Percentiles rank a stretch among this genome's conserved stretches.
These are phyloP conservation scores for Panthera uncia DNA, from an alignment of 2,113 vertebrate species.

Conservation along the genomic window DNA sequence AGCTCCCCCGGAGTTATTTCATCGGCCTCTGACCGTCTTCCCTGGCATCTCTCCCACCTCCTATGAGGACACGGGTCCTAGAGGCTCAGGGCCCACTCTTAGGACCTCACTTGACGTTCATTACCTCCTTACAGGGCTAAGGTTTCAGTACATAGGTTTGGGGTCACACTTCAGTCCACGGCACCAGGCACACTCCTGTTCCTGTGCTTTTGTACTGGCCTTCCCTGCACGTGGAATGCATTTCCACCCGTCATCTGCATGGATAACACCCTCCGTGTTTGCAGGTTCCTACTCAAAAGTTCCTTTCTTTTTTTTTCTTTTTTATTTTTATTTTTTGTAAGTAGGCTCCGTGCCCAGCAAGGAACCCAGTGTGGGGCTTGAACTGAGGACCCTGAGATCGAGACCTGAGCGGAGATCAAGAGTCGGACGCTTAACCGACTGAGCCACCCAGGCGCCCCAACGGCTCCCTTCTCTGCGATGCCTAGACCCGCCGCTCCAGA, in stretches of 20 bases:
- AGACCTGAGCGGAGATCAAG: no score
- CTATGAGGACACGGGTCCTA: background rate
- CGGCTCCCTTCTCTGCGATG: background rate
- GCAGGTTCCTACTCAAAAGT: background rate
- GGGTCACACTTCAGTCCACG: background rate
- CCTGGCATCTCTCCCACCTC: background rate
- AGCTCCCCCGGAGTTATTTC: background rate
- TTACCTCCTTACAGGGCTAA: background rate
- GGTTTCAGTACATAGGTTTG: background rate
- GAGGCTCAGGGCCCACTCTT: background rate
- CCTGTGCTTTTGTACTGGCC: no score
- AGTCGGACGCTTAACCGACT: no score
- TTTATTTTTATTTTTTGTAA: no score
- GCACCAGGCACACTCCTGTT: rapidly evolving
- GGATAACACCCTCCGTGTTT: background rate
- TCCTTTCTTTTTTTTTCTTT: no score
- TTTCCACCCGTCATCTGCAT: no score
- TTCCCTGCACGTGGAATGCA: no score
- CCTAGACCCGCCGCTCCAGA: background rate
- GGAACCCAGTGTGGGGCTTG: no score
- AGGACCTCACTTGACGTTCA: background rate
- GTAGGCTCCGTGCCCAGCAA: no score
- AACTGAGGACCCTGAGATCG: no score
- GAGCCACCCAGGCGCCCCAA: no score
- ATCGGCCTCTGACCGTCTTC: rapidly evolving